These are phyloP conservation scores for Leptosomus discolor DNA, from an alignment of 2,113 vertebrate species.

Conservation along the genomic window DNA sequence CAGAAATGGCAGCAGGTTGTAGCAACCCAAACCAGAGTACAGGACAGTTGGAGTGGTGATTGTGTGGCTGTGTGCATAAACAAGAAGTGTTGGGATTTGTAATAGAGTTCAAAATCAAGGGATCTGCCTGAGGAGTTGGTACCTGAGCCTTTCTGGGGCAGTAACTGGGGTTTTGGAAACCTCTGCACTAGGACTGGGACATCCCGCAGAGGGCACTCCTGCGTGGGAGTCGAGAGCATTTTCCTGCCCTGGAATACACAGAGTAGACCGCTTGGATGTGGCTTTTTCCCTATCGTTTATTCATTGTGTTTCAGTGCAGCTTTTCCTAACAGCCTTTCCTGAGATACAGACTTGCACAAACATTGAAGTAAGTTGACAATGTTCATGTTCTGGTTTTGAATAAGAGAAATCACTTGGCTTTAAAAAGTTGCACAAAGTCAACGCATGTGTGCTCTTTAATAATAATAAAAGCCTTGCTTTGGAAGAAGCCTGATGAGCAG, in stretches of 20 bases:
- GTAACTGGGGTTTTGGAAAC: not conserved
- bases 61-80: not conserved
- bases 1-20: too few relatives aligned
- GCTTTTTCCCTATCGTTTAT: not conserved
- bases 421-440: not conserved
- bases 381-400: not conserved
- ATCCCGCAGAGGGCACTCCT: not conserved
- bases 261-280: not conserved
- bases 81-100: not conserved
- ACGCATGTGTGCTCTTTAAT: accelerated
- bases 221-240: not conserved
- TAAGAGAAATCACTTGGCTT: not conserved
- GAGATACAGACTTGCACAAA: not conserved
- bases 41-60: not conserved
- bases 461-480: not conserved
- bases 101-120: not conserved
- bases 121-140: not conserved
- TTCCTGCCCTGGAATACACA: not conserved
- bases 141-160: not conserved
- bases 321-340: not conserved
- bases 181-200: not conserved
- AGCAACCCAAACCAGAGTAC: accelerated
- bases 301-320: not conserved
- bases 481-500: not conserved
- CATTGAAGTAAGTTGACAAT: not conserved